Evolutionary conservation across 2,888 invertebrate species (phyloP).

Genomic region (Amblyjoppa fuscipennis): DNA sequence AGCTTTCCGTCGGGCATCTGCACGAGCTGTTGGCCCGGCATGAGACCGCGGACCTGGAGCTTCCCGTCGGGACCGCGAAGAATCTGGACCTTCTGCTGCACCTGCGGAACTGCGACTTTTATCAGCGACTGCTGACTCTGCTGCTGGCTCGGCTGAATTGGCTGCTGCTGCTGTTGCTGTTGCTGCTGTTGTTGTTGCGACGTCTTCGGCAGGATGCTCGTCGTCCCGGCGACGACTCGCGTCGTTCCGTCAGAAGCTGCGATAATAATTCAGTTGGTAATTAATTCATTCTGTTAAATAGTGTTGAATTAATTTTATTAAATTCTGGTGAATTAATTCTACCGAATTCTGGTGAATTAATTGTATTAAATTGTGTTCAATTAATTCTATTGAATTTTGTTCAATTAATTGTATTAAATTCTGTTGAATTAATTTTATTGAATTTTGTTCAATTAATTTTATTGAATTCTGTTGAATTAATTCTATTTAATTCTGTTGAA

Average conservation of each 20-base stretch:
- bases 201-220: slow-evolving; percentile 87
- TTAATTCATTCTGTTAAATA: not conserved
- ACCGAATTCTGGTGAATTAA: too few species aligned
- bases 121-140: slow-evolving; percentile 72
- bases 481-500: too few species aligned
- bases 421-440: too few species aligned
- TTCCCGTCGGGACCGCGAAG: slow-evolving; percentile 96
- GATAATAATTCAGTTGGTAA: not conserved
- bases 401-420: too few species aligned
- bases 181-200: slow-evolving; percentile 81
- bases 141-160: slow-evolving; percentile 81
- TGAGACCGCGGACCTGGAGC: slow-evolving; percentile 95
- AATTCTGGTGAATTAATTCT: too few species aligned
- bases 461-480: too few species aligned
- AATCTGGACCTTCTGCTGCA: slow-evolving; percentile 94
- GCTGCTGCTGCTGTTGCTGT: slow-evolving; percentile 71
- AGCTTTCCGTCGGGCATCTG: slow-evolving; percentile 97
- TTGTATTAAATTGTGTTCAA: too few species aligned
- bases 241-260: slow-evolving; percentile 88
- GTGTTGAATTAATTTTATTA: too few species aligned
- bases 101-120: slow-evolving; percentile 79
- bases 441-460: too few species aligned
- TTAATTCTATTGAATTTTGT: too few species aligned
- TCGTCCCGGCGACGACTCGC: slow-evolving; percentile 88
- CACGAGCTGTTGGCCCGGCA: slow-evolving; percentile 96